Evolutionary conservation across 2,113 vertebrate species (phyloP).

Genomic region (Balaeniceps rex): DNA sequence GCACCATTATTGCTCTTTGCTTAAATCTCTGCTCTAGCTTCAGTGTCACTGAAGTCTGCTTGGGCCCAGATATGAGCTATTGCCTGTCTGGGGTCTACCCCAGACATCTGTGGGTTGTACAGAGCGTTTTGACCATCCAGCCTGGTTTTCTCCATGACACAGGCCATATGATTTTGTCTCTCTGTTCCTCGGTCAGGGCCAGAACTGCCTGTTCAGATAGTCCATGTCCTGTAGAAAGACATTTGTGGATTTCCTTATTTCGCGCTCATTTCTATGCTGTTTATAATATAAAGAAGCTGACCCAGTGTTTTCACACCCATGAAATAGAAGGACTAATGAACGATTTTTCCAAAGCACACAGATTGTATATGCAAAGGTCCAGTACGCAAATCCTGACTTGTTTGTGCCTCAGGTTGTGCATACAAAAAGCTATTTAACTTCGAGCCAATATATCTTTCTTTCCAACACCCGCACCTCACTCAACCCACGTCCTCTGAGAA

Average conservation of each 20-base stretch:
- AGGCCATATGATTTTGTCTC: background rate
- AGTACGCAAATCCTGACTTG: conserved; percentile 56
- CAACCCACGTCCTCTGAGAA: conserved; percentile 32
- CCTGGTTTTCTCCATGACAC: background rate
- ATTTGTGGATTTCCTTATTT: conserved; percentile 42
- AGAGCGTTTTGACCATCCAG: background rate
- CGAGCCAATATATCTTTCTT: conserved; percentile 51
- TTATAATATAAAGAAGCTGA: conserved; percentile 50
- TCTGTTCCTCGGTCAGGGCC: background rate
- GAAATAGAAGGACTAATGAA: conserved; percentile 29
- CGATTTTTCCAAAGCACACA: background rate
- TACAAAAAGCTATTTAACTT: conserved; percentile 64
- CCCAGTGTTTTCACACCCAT: conserved; percentile 40
- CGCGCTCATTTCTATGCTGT: background rate
- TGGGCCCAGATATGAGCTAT: background rate
- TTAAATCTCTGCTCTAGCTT: background rate
- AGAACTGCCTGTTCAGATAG: background rate
- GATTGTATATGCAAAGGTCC: conserved; percentile 60
- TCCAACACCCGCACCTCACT: conserved; percentile 54
- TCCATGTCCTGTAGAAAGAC: background rate
- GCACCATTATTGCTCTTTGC: background rate
- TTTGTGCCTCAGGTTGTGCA: conserved; percentile 58
- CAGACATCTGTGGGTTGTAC: background rate
- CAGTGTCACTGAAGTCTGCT: background rate
- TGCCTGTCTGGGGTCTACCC: background rate